phyloP scores from a whole-genome alignment of 2,797 vertebrate genomes.

The Pelobates cultripes region DNA sequence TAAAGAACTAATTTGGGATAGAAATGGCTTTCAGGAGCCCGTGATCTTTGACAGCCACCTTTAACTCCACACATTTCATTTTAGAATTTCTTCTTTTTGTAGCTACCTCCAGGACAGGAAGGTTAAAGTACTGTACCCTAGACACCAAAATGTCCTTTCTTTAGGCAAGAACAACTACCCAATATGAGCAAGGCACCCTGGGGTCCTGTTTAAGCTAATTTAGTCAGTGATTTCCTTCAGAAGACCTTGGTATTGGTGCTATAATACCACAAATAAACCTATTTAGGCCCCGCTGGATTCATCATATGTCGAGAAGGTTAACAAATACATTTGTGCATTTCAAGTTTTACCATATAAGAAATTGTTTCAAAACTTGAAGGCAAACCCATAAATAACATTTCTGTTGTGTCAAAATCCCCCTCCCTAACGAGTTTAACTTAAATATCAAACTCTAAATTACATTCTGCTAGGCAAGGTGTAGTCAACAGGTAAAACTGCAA shows the following conservation, averaged over 20 bases:
- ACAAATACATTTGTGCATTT: neutral
- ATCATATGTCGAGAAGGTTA: constrained; percentile 58
- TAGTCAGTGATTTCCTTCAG: constrained; percentile 85
- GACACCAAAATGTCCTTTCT: constrained; percentile 83
- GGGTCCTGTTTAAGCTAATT: constrained; percentile 90
- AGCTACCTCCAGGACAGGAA: constrained; percentile 5
- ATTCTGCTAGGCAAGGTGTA: too few species aligned
- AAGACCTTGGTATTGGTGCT: constrained; percentile 87
- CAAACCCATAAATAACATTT: too few species aligned
- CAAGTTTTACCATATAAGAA: too few species aligned
- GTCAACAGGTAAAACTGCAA: too few species aligned
- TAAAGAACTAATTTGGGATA: too few species aligned
- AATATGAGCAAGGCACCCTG: constrained; percentile 70
- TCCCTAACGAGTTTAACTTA: too few species aligned
- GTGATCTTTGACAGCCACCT: constrained; percentile 6
- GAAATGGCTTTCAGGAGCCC: too few species aligned
- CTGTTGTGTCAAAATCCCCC: too few species aligned
- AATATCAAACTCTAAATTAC: too few species aligned
- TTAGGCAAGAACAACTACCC: constrained; percentile 84
- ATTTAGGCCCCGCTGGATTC: constrained; percentile 68
- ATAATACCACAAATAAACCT: constrained; percentile 66
- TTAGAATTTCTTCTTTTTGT: neutral
- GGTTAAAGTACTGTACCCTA: constrained; percentile 80
- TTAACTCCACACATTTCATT: constrained; percentile 11
- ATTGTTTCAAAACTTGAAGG: too few species aligned